Conservation (phyloP, 2,888 invertebrate genomes). For the Cheilosia urbana region DNA sequence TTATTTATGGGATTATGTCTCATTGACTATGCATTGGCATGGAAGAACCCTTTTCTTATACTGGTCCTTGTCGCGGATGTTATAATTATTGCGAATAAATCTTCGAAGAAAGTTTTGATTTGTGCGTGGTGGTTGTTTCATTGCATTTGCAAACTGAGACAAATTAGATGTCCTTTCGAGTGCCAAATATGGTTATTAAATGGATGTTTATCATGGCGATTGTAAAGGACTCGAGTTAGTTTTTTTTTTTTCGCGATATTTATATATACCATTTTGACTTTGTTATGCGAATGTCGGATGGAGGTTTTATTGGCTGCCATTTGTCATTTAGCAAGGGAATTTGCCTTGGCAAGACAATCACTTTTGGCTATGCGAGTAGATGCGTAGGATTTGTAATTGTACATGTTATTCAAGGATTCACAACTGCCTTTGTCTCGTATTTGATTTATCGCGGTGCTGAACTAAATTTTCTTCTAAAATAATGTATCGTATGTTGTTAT, state of each 20-base stretch:
- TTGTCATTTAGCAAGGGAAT: conserved; percentile 39
- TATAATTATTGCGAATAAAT: conserved; percentile 29
- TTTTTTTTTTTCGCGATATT: conserved; percentile 17
- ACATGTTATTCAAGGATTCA: conserved; percentile 28
- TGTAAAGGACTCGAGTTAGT: conserved; percentile 16
- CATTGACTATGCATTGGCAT: conserved; percentile 28
- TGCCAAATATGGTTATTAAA: conserved; percentile 83
- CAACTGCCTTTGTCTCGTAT: not conserved
- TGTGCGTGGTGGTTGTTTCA: conserved; percentile 18
- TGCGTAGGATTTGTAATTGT: conserved; percentile 54
- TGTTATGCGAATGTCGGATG: conserved; percentile 12
- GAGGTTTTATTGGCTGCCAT: conserved; percentile 42
- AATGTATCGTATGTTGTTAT: not conserved
- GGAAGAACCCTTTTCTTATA: conserved; percentile 2
- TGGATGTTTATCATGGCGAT: conserved; percentile 80
- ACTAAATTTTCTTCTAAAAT: not conserved
- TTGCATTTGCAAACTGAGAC: conserved; percentile 77
- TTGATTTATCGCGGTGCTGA: conserved; percentile 10
- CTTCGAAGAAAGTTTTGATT: conserved; percentile 27
- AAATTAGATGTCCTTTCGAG: conserved; percentile 77
- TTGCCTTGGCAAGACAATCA: conserved; percentile 8
- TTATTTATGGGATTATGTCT: conserved; percentile 40
- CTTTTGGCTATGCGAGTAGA: conserved; percentile 25
- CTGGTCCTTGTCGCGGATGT: conserved; percentile 11
- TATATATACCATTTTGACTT: conserved; percentile 37